Conservation (phyloP, 2,797 vertebrate species). For the Champsocephalus gunnari region DNA sequence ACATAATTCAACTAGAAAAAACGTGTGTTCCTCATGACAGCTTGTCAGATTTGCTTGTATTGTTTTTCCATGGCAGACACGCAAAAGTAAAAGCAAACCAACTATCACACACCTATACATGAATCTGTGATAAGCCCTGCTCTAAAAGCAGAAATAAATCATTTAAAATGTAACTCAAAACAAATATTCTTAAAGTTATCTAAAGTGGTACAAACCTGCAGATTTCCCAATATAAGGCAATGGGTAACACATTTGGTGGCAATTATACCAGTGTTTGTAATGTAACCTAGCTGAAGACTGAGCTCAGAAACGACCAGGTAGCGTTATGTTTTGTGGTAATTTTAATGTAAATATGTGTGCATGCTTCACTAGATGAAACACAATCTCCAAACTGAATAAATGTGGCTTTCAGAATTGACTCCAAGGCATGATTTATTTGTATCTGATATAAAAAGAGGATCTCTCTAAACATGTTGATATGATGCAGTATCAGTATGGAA, state of each 20-base stretch:
- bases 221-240: conserved; percentile 25
- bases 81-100: conserved; percentile 74
- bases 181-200: conserved; percentile 48
- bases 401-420: conserved; percentile 52
- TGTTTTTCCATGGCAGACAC: conserved; percentile 67
- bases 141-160: conserved; percentile 61
- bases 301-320: conserved; percentile 63
- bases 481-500: conserved; percentile 47
- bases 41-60: conserved; percentile 55
- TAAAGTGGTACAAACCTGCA: conserved; percentile 41
- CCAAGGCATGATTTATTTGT: conserved; percentile 40
- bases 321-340: conserved; percentile 65
- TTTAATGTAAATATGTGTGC: conserved; percentile 67
- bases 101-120: conserved; percentile 75
- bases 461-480: conserved; percentile 50
- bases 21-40: conserved; percentile 57
- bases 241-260: conserved; percentile 23
- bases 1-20: conserved; percentile 68
- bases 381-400: conserved; percentile 53
- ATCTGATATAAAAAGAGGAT: conserved; percentile 52
- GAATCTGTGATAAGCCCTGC: conserved; percentile 62
- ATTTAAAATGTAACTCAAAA: conserved; percentile 54
- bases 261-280: conserved; percentile 27
- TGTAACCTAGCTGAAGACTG: conserved; percentile 39
- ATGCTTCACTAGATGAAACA: conserved; percentile 66